Base-by-base conservation (phyloP, 2,113 vertebrate species). In the Suricata suricatta region DNA sequence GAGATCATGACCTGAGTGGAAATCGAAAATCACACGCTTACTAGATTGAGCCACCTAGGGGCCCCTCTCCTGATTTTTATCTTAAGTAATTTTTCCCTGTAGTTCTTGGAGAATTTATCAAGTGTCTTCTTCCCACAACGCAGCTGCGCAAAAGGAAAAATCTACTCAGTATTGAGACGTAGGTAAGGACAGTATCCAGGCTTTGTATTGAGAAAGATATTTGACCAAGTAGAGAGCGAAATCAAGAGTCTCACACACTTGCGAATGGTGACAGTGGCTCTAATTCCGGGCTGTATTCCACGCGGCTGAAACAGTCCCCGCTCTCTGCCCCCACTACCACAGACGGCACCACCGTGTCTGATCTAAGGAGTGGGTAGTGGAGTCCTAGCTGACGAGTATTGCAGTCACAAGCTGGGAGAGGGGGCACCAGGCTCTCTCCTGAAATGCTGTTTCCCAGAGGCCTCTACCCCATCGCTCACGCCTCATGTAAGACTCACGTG, bases 21-120 rank as follows among this genome's bases (percentile, higher is more conserved):
- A 54, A 54, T 54, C 52, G 17, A 54, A 54, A 54, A 16, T 54
- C 52, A 54, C 52, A 54, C 15, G 52, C 52, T 54, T 54, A 54
- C 16, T 4, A 4, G 52, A 54, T 21, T 23, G 21, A 60, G 21
- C 57, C 21, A 60, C 57, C 21, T 21, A 60, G 57, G 57, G 0
- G 21, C 57, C 57, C 57, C 57, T 23, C 52, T 94, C 74, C 60
- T 77, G 35, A 38, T 82, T 95, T 95, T 97, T 44, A 71, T 71
- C 17, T 81, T 74, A 52, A 52, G 41, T 88, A 14, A 27, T 91
- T 93, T 90, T 68, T 69, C 47, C 80, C 54, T n/a, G 47, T 64
- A 63, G 19, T 69, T 95, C n/a, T 85, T 94, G 27, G 23, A 95
- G 35, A 95, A 89, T 54, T 85, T 52, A 44, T n/a, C 50, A 63